Base-by-base conservation (phyloP, 2,113 vertebrate species). In the Ochotona curzoniae region DNA sequence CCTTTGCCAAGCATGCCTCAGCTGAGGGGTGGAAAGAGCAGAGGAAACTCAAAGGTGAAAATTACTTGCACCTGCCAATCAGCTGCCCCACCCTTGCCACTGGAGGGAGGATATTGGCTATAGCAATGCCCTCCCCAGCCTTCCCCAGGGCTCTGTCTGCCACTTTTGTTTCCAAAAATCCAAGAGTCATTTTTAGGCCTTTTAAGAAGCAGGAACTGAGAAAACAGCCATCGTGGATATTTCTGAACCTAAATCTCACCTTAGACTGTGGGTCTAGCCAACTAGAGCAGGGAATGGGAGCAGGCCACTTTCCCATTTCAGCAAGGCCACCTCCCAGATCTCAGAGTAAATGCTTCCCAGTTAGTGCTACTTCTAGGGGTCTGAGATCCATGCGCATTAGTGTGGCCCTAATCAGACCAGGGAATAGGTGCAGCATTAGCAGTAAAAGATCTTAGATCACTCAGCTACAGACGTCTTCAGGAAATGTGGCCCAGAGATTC, bases 381-480 rank as follows among this genome's bases (percentile, higher is more conserved):
- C 87, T n/a, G 20, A 85, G 38, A 49, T 35, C 38, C 57, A 44
- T 25, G 64, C 44, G 70, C 18, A 60, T 69, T 38, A n/a, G 13
- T 4, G 23, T 0, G n/a, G 63, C 61, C 30, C 63, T 82, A 64
- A 12, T 7, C 28, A 83, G 35, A 82, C 44, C n/a, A 54, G 28
- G 15, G 6, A 83, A 84, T 6, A 70, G 93, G 60, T 7, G 14
- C 54, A 66, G 20, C 44, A 44, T 78, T 78, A 13, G 47, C 64
- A 30, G 67, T 28, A 35, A 44, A 70, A 71, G 44, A 28, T 63
- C 21, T 67, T 51, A 47, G 17, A 47, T 81, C 74, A 69, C 61
- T 88, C 85, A 84, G 57, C 70, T 14, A 88, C 18, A 70, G 85
- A 81, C 10, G 54, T 35, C 71, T 96, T 93, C 71, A 49, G 80